A percentile compares a stretch with the other conserved stretches of the same genome.
These are phyloP conservation scores for Raja brachyura DNA, from an alignment of 2,113 vertebrate genomes.

Conservation along the genomic window DNA sequence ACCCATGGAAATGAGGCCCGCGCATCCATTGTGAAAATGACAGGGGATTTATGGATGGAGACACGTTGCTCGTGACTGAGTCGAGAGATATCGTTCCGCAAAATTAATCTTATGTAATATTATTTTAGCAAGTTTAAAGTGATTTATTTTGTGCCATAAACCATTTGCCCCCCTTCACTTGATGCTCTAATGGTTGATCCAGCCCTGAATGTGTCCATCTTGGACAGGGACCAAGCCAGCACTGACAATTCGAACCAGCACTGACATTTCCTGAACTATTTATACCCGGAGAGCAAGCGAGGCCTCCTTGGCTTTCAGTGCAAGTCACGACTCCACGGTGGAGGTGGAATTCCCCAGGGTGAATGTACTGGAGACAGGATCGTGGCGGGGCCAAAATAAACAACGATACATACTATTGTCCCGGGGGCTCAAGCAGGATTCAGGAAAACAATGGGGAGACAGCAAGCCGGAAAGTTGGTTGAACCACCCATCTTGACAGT, in stretches of 20 bases:
- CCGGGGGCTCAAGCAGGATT: neutral
- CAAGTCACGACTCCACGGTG: no score
- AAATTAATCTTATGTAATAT: no score
- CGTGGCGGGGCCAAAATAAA: neutral
- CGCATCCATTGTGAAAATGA: no score
- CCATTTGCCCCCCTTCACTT: no score
- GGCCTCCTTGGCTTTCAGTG: neutral
- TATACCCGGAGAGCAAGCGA: neutral
- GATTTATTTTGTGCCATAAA: no score
- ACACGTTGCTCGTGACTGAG: no score
- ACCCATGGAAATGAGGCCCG: neutral
- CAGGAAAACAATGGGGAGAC: neutral
- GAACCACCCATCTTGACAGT: neutral
- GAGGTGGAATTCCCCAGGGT: neutral
- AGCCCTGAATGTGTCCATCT: no score
- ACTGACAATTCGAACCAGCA: no score
- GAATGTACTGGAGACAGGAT: neutral
- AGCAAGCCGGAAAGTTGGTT: neutral
- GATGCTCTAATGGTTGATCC: no score
- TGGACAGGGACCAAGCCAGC: neutral
- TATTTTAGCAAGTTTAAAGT: no score
- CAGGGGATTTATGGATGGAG: neutral
- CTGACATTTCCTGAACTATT: neutral
- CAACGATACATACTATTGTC: neutral
- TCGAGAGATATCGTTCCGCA: neutral